Conservation (phyloP, 2,113 vertebrate genomes). For the Eonycteris spelaea region DNA sequence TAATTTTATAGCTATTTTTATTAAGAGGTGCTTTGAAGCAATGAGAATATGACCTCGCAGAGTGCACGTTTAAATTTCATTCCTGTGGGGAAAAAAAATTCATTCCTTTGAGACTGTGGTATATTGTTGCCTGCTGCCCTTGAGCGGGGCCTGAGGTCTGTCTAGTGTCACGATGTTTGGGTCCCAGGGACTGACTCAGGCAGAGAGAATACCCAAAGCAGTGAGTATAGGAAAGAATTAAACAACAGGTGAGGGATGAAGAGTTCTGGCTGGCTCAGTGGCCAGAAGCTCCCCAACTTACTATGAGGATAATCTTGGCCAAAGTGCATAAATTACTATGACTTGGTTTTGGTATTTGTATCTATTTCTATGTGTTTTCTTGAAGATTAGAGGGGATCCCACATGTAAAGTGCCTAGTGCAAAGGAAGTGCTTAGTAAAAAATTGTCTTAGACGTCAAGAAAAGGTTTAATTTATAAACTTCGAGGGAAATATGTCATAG, state of each 20-base stretch:
- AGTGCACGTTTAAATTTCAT: not conserved
- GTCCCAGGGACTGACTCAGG: not conserved
- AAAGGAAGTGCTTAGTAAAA: not conserved
- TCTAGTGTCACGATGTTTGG: not conserved
- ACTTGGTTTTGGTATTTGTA: not conserved
- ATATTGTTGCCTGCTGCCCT: not conserved
- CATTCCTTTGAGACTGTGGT: not conserved
- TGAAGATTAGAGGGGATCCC: not conserved
- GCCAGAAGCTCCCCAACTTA: not conserved
- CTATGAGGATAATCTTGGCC: not conserved
- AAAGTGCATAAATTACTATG: not conserved
- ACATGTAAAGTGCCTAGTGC: not conserved
- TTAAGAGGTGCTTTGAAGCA: not conserved
- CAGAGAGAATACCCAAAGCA: not conserved
- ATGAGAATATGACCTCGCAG: not conserved
- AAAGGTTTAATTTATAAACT: not conserved
- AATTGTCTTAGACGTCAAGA: not conserved
- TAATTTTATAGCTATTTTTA: not conserved
- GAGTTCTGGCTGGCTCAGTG: not conserved
- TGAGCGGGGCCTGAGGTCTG: not conserved
- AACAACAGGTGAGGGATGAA: not conserved
- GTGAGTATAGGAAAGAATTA: not conserved
- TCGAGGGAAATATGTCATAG: not conserved
- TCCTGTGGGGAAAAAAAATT: not conserved
- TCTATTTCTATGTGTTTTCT: not conserved